Conservation (phyloP, 2,113 vertebrate genomes). For the Pachyramphus minor region DNA sequence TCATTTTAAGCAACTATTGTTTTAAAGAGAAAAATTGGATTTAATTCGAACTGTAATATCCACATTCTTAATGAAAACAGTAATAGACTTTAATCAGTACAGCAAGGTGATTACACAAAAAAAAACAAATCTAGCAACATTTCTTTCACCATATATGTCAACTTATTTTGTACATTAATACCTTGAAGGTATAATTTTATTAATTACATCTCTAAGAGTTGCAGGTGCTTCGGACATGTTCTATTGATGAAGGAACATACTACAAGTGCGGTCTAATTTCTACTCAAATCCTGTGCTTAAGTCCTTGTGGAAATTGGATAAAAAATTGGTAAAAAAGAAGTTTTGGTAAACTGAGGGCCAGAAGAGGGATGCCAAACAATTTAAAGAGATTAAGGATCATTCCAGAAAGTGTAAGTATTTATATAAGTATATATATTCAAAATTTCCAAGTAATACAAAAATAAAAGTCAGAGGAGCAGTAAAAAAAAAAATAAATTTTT, state of each 20-base stretch:
- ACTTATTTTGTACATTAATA: neutral
- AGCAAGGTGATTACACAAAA: neutral
- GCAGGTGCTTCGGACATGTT: neutral
- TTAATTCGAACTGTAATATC: neutral
- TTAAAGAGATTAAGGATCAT: neutral
- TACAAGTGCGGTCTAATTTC: neutral
- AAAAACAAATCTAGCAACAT: neutral
- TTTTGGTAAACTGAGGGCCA: neutral
- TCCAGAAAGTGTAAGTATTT: neutral
- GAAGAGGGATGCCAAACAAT: neutral
- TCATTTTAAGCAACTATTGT: neutral
- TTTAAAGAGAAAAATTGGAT: neutral
- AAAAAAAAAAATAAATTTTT: neutral
- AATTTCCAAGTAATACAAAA: neutral
- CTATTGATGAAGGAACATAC: neutral
- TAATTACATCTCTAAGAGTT: neutral
- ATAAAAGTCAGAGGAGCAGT: neutral
- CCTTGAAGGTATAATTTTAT: neutral
- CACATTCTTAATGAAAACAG: neutral
- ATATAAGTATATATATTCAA: no score
- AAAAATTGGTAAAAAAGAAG: neutral
- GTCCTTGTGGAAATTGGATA: neutral
- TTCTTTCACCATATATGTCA: neutral
- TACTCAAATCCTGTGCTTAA: neutral
- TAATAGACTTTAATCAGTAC: neutral